Evolutionary conservation across 2,797 vertebrate genomes (phyloP).

Genomic region (Xenopus petersii): DNA sequence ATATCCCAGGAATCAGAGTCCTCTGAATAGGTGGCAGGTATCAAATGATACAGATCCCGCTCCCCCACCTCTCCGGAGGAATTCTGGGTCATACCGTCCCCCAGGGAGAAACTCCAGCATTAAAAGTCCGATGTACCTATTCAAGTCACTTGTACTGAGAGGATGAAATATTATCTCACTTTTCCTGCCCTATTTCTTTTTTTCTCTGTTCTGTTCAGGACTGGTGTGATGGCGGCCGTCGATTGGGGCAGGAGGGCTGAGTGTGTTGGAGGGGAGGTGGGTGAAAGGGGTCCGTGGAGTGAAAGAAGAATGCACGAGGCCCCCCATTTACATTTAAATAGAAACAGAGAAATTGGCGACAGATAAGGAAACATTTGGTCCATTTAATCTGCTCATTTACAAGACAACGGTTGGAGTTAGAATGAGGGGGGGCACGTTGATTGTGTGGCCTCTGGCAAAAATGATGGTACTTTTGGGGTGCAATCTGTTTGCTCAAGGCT

Average conservation of each 20-base stretch:
- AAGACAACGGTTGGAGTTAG: slow-evolving; percentile 24
- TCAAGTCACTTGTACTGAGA: slow-evolving; percentile 38
- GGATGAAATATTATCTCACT: slow-evolving; percentile 45
- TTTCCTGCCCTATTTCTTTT: slow-evolving; percentile 39
- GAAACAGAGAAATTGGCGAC: slow-evolving; percentile 18
- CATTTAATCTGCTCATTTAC: slow-evolving; percentile 39
- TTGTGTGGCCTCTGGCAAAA: background rate
- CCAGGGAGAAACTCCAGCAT: slow-evolving; percentile 48
- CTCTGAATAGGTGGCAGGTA: slow-evolving; percentile 51
- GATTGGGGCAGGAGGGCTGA: slow-evolving; percentile 27
- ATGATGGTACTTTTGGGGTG: background rate
- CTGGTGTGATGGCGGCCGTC: slow-evolving; percentile 30
- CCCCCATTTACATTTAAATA: slow-evolving; percentile 39
- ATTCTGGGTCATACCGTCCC: slow-evolving; percentile 61
- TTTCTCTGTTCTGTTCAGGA: slow-evolving; percentile 10
- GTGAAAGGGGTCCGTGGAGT: background rate
- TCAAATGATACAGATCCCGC: slow-evolving; percentile 53
- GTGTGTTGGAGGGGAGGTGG: background rate
- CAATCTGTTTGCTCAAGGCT: background rate
- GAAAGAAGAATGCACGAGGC: background rate
- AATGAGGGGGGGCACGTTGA: background rate
- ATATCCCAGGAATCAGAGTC: slow-evolving; percentile 39
- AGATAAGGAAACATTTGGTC: slow-evolving; percentile 39
- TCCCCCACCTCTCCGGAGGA: slow-evolving; percentile 52
- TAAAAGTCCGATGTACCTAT: slow-evolving; percentile 45